These are phyloP conservation scores for Philereme transversata DNA, from an alignment of 2,888 invertebrate genomes.

Conservation along the genomic window DNA sequence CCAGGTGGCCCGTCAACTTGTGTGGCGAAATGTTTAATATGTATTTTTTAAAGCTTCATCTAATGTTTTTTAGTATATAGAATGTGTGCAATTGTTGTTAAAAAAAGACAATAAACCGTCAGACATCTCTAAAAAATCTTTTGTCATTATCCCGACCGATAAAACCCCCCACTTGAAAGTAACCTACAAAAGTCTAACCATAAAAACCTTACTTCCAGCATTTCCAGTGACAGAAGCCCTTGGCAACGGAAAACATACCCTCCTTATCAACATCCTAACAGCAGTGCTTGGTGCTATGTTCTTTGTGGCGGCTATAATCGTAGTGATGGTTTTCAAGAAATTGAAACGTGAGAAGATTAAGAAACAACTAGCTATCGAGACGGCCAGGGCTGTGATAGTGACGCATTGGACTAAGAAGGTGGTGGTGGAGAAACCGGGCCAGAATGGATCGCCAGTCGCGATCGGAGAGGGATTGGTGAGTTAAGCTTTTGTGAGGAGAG, in stretches of 20 bases:
- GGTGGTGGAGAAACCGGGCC: conserved; percentile 91
- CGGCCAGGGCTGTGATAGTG: conserved; percentile 90
- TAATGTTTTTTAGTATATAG: too few relatives aligned
- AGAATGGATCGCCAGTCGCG: conserved; percentile 84
- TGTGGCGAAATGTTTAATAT: too few relatives aligned
- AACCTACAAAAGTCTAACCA: not conserved
- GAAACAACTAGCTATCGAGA: conserved; percentile 91
- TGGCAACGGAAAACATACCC: conserved; percentile 78
- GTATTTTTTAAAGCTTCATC: too few relatives aligned
- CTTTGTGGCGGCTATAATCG: conserved; percentile 82
- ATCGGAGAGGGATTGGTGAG: conserved; percentile 86
- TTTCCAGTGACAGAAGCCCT: conserved; percentile 63
- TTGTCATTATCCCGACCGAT: too few relatives aligned
- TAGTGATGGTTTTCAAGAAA: conserved; percentile 88
- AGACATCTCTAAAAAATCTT: too few relatives aligned
- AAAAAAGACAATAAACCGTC: too few relatives aligned
- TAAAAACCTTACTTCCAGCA: conserved; percentile 49
- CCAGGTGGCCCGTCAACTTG: too few relatives aligned
- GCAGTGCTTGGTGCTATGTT: conserved; percentile 85
- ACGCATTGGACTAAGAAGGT: conserved; percentile 96
- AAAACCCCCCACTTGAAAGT: too few relatives aligned
- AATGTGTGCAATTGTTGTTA: too few relatives aligned
- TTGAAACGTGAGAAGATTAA: conserved; percentile 91
- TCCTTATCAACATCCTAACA: conserved; percentile 84
- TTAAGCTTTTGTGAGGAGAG: not conserved